Conservation (phyloP, 2,888 invertebrate genomes). For the Drosophila niveifrons region DNA sequence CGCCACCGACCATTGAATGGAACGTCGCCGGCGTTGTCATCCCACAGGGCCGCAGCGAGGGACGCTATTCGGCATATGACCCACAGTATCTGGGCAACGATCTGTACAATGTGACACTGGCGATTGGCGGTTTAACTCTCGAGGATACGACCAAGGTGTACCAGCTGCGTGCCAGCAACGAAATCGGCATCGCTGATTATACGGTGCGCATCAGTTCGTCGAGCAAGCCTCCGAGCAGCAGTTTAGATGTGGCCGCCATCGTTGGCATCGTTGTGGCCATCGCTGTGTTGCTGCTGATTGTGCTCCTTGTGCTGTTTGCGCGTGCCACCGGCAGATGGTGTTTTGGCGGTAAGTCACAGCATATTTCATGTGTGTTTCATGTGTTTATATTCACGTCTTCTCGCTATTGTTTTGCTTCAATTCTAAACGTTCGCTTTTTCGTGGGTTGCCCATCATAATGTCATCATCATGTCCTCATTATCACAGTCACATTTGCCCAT, state of each 20-base stretch:
- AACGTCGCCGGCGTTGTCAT: slow-evolving; percentile 87
- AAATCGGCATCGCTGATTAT: slow-evolving; percentile 89
- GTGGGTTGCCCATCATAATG: slow-evolving; percentile 62
- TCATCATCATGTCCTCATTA: slow-evolving; percentile 46
- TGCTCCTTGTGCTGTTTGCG: slow-evolving; percentile 90
- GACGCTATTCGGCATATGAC: slow-evolving; percentile 83
- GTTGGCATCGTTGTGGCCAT: slow-evolving; percentile 91
- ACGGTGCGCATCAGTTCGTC: slow-evolving; percentile 90
- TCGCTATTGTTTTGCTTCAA: slow-evolving; percentile 5
- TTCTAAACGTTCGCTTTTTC: slow-evolving; percentile 48
- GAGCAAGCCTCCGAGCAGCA: slow-evolving; percentile 88
- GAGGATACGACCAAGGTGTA: slow-evolving; percentile 92
- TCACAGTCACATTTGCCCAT: slow-evolving; percentile 53
- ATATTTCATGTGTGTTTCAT: neutral
- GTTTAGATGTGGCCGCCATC: slow-evolving; percentile 91
- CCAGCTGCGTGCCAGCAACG: slow-evolving; percentile 89
- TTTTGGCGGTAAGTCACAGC: slow-evolving; percentile 90
- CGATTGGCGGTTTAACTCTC: slow-evolving; percentile 89
- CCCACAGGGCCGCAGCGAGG: slow-evolving; percentile 85
- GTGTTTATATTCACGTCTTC: neutral
- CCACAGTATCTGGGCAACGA: slow-evolving; percentile 87
- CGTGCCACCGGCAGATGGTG: slow-evolving; percentile 94
- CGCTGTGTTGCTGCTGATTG: slow-evolving; percentile 89
- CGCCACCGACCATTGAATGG: slow-evolving; percentile 90
- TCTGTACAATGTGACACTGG: slow-evolving; percentile 89